Conservation (phyloP, 2,113 vertebrate genomes). For the Misgurnus mizolepis region DNA sequence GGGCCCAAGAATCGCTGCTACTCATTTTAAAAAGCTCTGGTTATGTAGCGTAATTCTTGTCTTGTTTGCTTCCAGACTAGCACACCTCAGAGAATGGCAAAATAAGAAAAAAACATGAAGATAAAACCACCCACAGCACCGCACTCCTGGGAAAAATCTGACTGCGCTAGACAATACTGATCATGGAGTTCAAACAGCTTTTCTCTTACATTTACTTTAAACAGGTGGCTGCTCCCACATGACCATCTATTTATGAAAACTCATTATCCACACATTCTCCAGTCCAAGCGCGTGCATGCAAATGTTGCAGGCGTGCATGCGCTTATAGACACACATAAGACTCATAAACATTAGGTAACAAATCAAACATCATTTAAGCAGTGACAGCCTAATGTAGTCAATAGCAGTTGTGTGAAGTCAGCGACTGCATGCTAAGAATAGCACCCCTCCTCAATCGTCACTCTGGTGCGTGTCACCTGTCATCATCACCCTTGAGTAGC, state of each 20-base stretch:
- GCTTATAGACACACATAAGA: neutral
- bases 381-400: constrained; percentile 48
- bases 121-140: constrained; percentile 26
- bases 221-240: constrained; percentile 33
- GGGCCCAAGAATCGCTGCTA: neutral
- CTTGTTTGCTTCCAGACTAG: constrained; percentile 26
- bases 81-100: constrained; percentile 21
- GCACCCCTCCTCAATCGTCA: constrained; percentile 27
- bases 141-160: constrained; percentile 15
- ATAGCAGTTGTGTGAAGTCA: constrained; percentile 17
- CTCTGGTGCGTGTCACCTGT: constrained; percentile 41
- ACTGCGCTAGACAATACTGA: constrained; percentile 30
- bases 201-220: constrained; percentile 22
- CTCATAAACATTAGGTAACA: constrained; percentile 32
- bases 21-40: neutral
- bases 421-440: constrained; percentile 42
- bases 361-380: constrained; percentile 35
- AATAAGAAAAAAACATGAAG: constrained; percentile 29
- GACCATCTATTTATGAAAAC: constrained; percentile 42
- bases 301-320: neutral
- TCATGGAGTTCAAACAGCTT: constrained; percentile 23
- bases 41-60: neutral
- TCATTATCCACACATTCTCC: constrained; percentile 22
- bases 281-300: neutral
- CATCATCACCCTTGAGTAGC: constrained; percentile 27